These are phyloP conservation scores for Halcyon badia DNA, from an alignment of 2,797 vertebrate genomes.

Conservation along the genomic window DNA sequence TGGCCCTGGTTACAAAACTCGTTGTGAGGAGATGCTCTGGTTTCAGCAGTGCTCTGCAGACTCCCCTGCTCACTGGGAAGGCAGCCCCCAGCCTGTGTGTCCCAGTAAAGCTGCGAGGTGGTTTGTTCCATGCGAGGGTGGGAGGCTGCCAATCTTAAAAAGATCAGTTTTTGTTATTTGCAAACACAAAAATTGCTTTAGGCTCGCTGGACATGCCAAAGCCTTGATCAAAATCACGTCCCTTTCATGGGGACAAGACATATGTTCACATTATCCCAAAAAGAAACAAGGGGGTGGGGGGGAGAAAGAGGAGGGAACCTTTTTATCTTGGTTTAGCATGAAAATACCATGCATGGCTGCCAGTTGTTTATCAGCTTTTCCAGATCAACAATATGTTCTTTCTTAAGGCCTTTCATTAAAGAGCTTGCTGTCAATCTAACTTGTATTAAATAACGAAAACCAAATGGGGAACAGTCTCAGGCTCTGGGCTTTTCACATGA, in stretches of 20 bases:
- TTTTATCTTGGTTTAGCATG: constrained; percentile 57
- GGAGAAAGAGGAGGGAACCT: background rate
- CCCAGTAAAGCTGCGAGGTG: constrained; percentile 8
- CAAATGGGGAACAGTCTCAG: constrained; percentile 54
- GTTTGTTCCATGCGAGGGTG: background rate
- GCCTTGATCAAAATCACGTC: constrained; percentile 65
- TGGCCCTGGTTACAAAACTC: background rate
- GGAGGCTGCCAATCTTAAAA: constrained; percentile 31
- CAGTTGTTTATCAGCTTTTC: constrained; percentile 68
- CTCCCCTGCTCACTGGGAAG: background rate
- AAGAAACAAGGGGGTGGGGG: background rate
- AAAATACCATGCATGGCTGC: constrained; percentile 55
- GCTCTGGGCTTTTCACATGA: constrained; percentile 22
- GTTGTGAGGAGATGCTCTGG: background rate
- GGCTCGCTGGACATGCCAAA: constrained; percentile 49
- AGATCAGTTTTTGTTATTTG: constrained; percentile 44
- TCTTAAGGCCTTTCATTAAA: constrained; percentile 56
- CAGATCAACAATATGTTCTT: constrained; percentile 69
- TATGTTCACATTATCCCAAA: constrained; percentile 41
- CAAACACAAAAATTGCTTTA: constrained; percentile 44
- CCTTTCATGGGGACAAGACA: constrained; percentile 55
- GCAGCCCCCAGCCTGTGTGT: background rate
- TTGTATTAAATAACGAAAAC: constrained; percentile 58
- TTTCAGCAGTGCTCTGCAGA: background rate
- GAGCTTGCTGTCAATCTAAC: constrained; percentile 49